phyloP scores from a whole-genome alignment of 2,888 invertebrate genomes.

The Gymnosoma rotundatum region DNA sequence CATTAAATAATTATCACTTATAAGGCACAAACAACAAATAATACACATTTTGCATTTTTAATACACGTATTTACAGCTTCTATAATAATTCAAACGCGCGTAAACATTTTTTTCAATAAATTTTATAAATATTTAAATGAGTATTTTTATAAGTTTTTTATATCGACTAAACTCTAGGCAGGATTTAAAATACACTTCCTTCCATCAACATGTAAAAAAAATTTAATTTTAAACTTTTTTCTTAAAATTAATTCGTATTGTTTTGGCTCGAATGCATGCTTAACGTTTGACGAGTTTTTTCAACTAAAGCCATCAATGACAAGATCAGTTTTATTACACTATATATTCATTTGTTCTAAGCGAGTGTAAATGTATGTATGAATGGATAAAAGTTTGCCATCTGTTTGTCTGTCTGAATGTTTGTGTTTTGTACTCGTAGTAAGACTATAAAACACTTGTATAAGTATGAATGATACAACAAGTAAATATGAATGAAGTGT shows the following conservation, averaged over 20 bases:
- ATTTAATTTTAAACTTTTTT: not conserved
- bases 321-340: constrained; percentile 68
- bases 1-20: constrained; percentile 36
- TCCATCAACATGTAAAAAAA: not conserved
- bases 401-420: not conserved
- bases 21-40: constrained; percentile 25
- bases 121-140: constrained; percentile 5
- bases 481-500: constrained; percentile 28
- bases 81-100: not conserved
- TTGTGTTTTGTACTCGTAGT: constrained; percentile 26
- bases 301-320: constrained; percentile 64
- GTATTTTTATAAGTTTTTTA: constrained; percentile 16
- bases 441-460: not conserved
- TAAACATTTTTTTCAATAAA: not conserved
- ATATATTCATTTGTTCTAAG: constrained; percentile 38
- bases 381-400: constrained; percentile 1
- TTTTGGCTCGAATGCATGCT: constrained; percentile 44
- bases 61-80: constrained; percentile 13
- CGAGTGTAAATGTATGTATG: constrained; percentile 12
- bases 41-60: not conserved
- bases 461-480: constrained; percentile 37
- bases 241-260: not conserved
- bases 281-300: constrained; percentile 55
- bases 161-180: not conserved
- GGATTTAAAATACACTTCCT: not conserved